phyloP scores from a whole-genome alignment of 2,797 vertebrate genomes.

The Aulostomus chinensis region DNA sequence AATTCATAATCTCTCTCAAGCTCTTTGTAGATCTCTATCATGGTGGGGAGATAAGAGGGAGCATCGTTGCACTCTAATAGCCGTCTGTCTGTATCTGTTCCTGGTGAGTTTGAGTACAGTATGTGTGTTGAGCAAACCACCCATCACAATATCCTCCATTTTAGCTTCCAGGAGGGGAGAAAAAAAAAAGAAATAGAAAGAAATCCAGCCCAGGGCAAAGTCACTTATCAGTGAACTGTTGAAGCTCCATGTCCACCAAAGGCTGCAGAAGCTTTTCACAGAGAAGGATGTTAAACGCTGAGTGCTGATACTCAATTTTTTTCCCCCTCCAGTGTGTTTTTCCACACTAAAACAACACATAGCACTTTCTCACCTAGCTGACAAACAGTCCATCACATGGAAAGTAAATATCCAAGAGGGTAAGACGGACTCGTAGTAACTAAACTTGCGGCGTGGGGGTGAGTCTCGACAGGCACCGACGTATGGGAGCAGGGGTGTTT shows the following conservation, averaged over 20 bases:
- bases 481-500: conserved; percentile 50
- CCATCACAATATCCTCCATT: conserved; percentile 34
- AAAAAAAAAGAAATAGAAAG: conserved; percentile 8
- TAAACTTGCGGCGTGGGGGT: conserved; percentile 32
- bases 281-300: conserved; percentile 24
- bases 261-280: conserved; percentile 38
- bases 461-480: conserved; percentile 24
- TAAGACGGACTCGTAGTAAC: conserved; percentile 42
- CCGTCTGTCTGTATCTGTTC: conserved; percentile 68
- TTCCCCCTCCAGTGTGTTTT: conserved; percentile 30
- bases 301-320: conserved; percentile 35
- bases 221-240: conserved; percentile 52
- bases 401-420: conserved; percentile 61
- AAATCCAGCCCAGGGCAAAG: conserved; percentile 16
- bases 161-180: conserved; percentile 18
- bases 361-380: conserved; percentile 30
- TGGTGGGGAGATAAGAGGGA: conserved; percentile 74
- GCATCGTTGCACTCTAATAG: conserved; percentile 76
- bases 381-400: conserved; percentile 49
- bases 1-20: conserved; percentile 81
- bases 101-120: conserved; percentile 24
- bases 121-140: conserved; percentile 18
- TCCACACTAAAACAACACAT: conserved; percentile 13
- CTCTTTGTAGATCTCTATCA: conserved; percentile 82
- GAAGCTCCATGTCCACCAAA: conserved; percentile 38